Percentiles rank a stretch among this genome's conserved stretches.
These are phyloP conservation scores for Meiosimyza platycephala DNA, from an alignment of 2,888 invertebrate genomes.

Conservation along the genomic window DNA sequence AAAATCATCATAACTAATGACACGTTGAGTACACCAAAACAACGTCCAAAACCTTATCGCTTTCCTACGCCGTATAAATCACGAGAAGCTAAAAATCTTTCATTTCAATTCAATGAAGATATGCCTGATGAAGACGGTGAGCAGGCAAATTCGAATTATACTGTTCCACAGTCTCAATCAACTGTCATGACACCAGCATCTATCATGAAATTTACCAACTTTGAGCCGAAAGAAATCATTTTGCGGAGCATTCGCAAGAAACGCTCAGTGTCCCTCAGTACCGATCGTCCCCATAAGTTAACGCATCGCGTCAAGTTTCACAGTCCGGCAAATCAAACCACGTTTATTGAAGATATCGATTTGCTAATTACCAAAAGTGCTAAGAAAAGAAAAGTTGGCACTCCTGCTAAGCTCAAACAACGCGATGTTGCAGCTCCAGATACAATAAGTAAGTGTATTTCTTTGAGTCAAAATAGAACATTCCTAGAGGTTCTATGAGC, in stretches of 20 bases:
- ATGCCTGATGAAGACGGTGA: conserved; percentile 26
- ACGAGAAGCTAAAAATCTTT: conserved; percentile 27
- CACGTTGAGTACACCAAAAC: conserved; percentile 22
- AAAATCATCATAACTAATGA: conserved; percentile 32
- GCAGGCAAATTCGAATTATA: background rate
- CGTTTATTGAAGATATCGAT: conserved; percentile 51
- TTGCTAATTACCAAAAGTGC: conserved; percentile 43
- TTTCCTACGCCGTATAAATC: conserved; percentile 53
- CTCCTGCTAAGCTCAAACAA: conserved; percentile 46
- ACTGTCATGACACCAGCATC: background rate
- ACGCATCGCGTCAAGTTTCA: conserved; percentile 48
- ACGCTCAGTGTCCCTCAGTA: conserved; percentile 55
- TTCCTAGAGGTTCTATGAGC: no score
- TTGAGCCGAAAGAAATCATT: conserved; percentile 42
- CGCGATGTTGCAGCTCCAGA: background rate
- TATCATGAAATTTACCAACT: conserved; percentile 36
- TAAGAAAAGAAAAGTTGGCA: conserved; percentile 30
- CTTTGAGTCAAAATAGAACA: no score
- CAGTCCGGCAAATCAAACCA: conserved; percentile 56
- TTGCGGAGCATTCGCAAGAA: conserved; percentile 50
- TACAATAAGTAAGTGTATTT: conserved; percentile 17
- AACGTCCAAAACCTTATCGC: conserved; percentile 42
- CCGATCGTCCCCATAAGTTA: conserved; percentile 27
- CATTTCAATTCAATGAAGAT: conserved; percentile 26
- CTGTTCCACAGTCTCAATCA: background rate